Conservation (phyloP, 2,797 vertebrate species). For the Chloroceryle inda region DNA sequence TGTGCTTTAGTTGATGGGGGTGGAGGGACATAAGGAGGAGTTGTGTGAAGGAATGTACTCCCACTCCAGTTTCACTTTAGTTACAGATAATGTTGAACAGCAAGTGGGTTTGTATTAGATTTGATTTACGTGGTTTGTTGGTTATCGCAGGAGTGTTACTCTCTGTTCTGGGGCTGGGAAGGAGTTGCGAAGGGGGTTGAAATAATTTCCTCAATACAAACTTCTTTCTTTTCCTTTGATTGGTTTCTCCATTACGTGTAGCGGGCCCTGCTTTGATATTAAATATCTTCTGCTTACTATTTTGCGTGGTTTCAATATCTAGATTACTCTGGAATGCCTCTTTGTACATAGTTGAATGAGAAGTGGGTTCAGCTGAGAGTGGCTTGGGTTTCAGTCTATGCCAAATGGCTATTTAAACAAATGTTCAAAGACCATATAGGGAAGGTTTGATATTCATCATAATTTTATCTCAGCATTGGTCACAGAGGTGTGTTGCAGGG, state of each 20-base stretch:
- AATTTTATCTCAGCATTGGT: background rate
- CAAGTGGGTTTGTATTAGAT: background rate
- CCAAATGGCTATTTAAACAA: background rate
- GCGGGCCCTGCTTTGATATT: background rate
- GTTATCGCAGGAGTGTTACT: background rate
- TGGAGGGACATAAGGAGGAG: background rate
- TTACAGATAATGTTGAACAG: conserved; percentile 24
- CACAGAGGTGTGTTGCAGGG: background rate
- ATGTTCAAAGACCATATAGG: background rate
- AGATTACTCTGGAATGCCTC: background rate
- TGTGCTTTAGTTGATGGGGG: background rate
- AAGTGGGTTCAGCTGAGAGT: background rate
- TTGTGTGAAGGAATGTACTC: conserved; percentile 15
- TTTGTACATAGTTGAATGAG: background rate
- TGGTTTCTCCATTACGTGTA: background rate
- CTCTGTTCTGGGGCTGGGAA: background rate
- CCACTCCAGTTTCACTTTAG: conserved; percentile 46
- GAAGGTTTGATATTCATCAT: background rate
- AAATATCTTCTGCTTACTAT: background rate
- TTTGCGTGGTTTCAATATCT: background rate
- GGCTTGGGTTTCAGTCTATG: background rate
- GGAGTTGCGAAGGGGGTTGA: background rate
- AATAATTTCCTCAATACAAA: background rate
- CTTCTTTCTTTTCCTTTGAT: background rate
- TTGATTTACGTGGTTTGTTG: conserved; percentile 48